Evolutionary conservation across 2,888 invertebrate genomes (phyloP), one percentile per base, ranked within the genome.

Genomic region (Pharmacophagus antenor): DNA sequence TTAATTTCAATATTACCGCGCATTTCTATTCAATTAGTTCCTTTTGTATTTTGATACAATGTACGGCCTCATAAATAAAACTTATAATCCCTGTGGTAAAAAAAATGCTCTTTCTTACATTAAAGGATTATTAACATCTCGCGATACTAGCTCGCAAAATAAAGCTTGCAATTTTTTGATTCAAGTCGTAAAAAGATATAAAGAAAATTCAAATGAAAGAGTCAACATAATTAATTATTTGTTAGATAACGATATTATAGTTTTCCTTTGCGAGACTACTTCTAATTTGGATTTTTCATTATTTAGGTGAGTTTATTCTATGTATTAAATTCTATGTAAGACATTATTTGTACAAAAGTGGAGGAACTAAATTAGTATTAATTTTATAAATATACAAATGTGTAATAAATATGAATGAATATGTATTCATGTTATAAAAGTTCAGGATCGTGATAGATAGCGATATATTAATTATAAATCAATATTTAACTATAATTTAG

Each of bases 231-330:
- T 87, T 15, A 80, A 85, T 68, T 85, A 88, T 72, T 74, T 90
- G 59, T 65, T 90, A 52, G 82, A 86, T 18, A 88, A 86, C 62
- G 89, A 90, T 65, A 85, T 88, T 41, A 82, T 79, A 2, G 83
- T 88, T 41, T 90, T 89, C 69, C 74, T 90, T 12, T 88, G 89
- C 66, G 89, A 88, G 74, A 86, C 88, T 22, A 86, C 82, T 42
- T 80, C 87, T 10, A 90, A 89, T 65, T 76, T 90, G 68, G 87
- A 88, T 66, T 85, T 83, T 64, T 68, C 77, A 17, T 73, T 89
- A 22, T 88, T 88, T 67, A 81, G 75, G 89, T 88, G 64, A 62
- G 77, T 70, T 63, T 20, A 52, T 49, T n/a, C n/a, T n/a, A n/a
- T n/a, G n/a, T n/a, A n/a, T n/a, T n/a, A n/a, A n/a, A n/a, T n/a